Evolutionary conservation across 2,888 invertebrate species (phyloP).

Genomic region (Plutella xylostella): DNA sequence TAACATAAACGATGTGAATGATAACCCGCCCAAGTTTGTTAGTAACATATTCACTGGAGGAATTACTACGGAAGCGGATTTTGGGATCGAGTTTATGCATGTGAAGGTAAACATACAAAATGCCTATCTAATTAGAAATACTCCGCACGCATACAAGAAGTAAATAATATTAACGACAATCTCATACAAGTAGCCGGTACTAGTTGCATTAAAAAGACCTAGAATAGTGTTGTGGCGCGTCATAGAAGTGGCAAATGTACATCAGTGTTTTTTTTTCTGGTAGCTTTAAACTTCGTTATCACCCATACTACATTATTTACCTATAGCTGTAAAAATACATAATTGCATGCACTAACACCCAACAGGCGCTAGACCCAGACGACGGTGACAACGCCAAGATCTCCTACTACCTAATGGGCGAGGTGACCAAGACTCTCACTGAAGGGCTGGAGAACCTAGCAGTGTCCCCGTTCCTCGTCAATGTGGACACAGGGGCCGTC

Average conservation of each 20-base stretch:
- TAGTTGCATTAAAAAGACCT: too few species aligned
- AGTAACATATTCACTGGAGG: conserved; percentile 91
- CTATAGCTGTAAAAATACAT: neutral
- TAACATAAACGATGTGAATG: conserved; percentile 87
- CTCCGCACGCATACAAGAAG: too few species aligned
- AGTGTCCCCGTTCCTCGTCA: conserved; percentile 84
- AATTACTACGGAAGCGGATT: conserved; percentile 92
- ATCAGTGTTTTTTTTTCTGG: too few species aligned
- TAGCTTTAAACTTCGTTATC: too few species aligned
- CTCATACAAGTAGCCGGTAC: too few species aligned
- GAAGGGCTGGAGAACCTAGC: conserved; percentile 88
- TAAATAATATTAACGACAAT: too few species aligned
- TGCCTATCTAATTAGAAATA: too few species aligned
- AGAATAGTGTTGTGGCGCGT: too few species aligned
- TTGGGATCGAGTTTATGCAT: conserved; percentile 88
- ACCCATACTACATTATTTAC: neutral
- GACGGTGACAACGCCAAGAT: conserved; percentile 80
- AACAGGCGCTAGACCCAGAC: conserved; percentile 84
- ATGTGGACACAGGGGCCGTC: conserved; percentile 84
- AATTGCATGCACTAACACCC: too few species aligned
- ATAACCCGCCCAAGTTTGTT: conserved; percentile 88
- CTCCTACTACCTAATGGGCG: conserved; percentile 82
- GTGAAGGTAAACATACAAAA: conserved; percentile 77
- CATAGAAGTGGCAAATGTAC: neutral
- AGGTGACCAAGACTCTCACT: conserved; percentile 83